Evolutionary conservation across 2,113 vertebrate genomes (phyloP), one percentile per base, ranked within the genome.

Genomic region (Smithornis capensis): DNA sequence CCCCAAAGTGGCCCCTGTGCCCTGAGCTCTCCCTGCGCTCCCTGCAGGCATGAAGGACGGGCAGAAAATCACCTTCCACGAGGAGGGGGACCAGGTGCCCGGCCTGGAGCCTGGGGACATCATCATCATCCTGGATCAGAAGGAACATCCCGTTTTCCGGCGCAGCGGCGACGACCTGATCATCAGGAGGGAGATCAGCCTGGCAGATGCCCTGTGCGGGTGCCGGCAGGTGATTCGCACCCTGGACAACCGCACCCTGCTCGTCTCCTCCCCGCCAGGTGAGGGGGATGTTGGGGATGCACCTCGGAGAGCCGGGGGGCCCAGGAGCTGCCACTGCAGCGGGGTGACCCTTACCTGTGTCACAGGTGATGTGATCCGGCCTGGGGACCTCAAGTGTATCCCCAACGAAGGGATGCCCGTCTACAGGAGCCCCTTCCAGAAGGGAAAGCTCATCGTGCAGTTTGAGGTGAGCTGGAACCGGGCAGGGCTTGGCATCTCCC

Each of bases 41-140:
- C 44, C 40, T 1, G 0, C 91, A 98, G 97, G 97, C 9, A 98
- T 98, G 97, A 97, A 98, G 69, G 96, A 96, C 0, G 87, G 97
- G 57, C 97, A 98, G 95, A 98, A 97, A 56, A 95, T 98, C 90
- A 97, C 96, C 3, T 98, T 98, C 77, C 97, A 97, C 1, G 95
- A 96, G 63, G 97, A 98, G 8, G 97, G 97, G 4, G 97, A 98
- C 59, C 97, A 98, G 12, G 96, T 90, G 4, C 97, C 97, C 0
- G 96, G 96, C 9, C 19, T 97, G 40, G 97, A 97, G n/a, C 97
- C 97, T 0, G 97, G 97, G 7, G 97, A 98, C 35, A 89, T 98
- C 25, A 92, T 97, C 83, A 97, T 98, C 0, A 83, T 97, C 10
- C 78, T 98, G 83, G 96, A 97, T 15, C 97, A 98, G 95, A 97